Evolutionary conservation across 2,113 vertebrate genomes (phyloP).

Genomic region (Pluvialis apricaria): DNA sequence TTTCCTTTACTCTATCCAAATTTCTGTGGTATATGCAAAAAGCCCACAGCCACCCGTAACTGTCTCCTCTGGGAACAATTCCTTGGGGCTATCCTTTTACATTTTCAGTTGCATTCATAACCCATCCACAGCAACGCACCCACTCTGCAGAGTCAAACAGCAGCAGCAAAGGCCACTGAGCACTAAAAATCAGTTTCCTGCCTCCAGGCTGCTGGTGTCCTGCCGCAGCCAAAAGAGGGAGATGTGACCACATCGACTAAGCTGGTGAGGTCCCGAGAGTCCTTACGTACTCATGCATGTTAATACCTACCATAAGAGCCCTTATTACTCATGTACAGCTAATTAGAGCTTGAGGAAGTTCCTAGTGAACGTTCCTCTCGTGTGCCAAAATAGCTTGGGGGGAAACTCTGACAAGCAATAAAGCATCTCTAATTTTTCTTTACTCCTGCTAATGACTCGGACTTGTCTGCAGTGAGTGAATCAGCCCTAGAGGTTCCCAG

Average conservation of each 20-base stretch:
- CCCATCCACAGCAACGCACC: not conserved
- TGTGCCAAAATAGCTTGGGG: not conserved
- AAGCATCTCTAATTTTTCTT: not conserved
- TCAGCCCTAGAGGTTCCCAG: not conserved
- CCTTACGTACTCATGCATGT: not conserved
- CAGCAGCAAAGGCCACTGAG: not conserved
- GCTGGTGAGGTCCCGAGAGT: not conserved
- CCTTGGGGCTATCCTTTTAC: not conserved
- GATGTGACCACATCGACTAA: not conserved
- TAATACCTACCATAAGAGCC: not conserved
- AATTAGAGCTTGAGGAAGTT: not conserved
- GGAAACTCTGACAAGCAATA: not conserved
- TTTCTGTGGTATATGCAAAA: not conserved
- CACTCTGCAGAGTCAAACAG: not conserved
- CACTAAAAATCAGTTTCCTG: not conserved
- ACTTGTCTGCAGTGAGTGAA: not conserved
- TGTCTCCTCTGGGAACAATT: not conserved
- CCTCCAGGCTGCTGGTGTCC: not conserved
- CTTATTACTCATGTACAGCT: not conserved
- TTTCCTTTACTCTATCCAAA: not conserved
- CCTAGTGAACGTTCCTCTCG: not conserved
- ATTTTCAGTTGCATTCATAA: not conserved
- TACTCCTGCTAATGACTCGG: not conserved
- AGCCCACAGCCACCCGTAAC: accelerated
- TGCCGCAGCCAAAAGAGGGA: not conserved